phyloP scores from a whole-genome alignment of 2,113 vertebrate species.

The Strix uralensis region DNA sequence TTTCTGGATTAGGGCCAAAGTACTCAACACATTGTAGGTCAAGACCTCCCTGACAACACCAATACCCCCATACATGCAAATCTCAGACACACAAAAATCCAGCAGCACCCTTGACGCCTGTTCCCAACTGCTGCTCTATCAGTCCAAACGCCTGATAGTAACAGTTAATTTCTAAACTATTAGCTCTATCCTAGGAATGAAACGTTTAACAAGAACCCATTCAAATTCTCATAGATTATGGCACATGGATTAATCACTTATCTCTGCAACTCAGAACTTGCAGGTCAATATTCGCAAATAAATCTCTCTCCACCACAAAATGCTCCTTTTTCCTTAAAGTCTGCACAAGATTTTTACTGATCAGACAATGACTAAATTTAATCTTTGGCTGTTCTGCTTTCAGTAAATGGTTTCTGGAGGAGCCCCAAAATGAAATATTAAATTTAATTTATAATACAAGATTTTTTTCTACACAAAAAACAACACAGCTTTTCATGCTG shows the following conservation, averaged over 20 bases:
- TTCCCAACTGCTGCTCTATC: not conserved
- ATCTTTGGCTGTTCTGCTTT: not conserved
- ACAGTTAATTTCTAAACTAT: not conserved
- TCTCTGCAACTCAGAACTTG: not conserved
- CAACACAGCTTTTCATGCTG: not conserved
- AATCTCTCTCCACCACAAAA: not conserved
- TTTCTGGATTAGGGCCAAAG: constrained; percentile 5
- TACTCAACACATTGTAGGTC: not conserved
- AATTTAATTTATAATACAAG: not conserved
- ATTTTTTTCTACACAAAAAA: not conserved
- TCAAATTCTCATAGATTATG: not conserved
- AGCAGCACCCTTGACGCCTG: not conserved
- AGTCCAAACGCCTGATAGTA: not conserved
- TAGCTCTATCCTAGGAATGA: not conserved
- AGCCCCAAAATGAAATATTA: not conserved
- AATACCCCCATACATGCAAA: not conserved
- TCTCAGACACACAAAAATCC: not conserved
- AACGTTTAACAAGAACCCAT: not conserved
- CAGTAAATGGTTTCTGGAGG: not conserved
- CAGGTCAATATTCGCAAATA: not conserved
- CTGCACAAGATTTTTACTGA: not conserved
- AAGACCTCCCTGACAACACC: not conserved
- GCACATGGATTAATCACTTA: not conserved
- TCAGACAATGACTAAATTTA: not conserved
- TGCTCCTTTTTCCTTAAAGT: not conserved